Evolutionary conservation across 2,797 vertebrate genomes (phyloP).

Genomic region (Chaunax sp.): DNA sequence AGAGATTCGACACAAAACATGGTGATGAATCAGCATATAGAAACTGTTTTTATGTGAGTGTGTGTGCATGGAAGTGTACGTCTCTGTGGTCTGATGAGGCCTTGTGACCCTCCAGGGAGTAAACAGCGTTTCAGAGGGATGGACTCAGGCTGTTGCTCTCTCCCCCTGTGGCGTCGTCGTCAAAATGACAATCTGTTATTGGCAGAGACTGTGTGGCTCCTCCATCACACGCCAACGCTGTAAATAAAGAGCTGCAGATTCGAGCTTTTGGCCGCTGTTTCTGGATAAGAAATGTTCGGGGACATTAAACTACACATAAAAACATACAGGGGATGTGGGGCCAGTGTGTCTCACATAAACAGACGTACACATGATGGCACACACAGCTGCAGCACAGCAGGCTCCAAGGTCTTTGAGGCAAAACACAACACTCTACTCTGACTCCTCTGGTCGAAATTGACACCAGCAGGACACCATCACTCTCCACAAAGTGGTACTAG

Average conservation of each 20-base stretch:
- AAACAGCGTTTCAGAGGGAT: slow-evolving; percentile 74
- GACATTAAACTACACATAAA: slow-evolving; percentile 46
- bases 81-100: slow-evolving; percentile 35
- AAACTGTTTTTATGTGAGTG: slow-evolving; percentile 3
- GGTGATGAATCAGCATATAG: not conserved
- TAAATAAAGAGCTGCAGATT: slow-evolving; percentile 66
- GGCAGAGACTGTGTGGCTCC: slow-evolving; percentile 53
- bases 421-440: slow-evolving; percentile 1
- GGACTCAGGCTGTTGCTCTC: slow-evolving; percentile 73
- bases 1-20: not conserved
- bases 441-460: not conserved
- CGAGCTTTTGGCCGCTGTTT: slow-evolving; percentile 10
- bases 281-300: slow-evolving; percentile 39
- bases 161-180: slow-evolving; percentile 72
- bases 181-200: slow-evolving; percentile 82
- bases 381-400: slow-evolving; percentile 24
- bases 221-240: slow-evolving; percentile 71
- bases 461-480: slow-evolving; percentile 24
- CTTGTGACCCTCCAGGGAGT: slow-evolving; percentile 71
- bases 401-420: slow-evolving; percentile 40
- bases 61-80: slow-evolving; percentile 20
- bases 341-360: slow-evolving; percentile 1
- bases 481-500: slow-evolving; percentile 1
- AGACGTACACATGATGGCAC: slow-evolving; percentile 12
- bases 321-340: slow-evolving; percentile 4